Conservation (phyloP, 2,113 vertebrate genomes). For the Poeciliopsis turrubarensis region DNA sequence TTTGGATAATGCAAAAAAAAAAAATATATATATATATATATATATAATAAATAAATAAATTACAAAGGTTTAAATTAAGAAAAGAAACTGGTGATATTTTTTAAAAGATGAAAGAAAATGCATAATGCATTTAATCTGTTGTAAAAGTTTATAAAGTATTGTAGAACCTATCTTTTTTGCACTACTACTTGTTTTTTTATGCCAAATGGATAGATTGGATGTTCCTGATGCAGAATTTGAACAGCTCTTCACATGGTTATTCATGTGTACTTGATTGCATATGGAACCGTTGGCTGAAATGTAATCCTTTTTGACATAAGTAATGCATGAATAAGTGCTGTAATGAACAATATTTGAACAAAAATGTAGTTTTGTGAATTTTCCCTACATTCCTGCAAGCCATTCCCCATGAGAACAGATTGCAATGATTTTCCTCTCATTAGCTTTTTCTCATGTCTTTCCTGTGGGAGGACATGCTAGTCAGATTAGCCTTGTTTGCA, state of each 20-base stretch:
- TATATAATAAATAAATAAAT: no score
- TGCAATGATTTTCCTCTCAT: constrained; percentile 48
- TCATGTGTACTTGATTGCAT: constrained; percentile 27
- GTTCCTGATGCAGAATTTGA: constrained; percentile 14
- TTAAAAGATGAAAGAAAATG: constrained; percentile 23
- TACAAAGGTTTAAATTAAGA: constrained; percentile 6
- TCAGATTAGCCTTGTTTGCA: constrained; percentile 64
- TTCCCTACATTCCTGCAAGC: constrained; percentile 14
- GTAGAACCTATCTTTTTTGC: constrained; percentile 2
- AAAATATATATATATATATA: no score
- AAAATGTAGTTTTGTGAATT: constrained; percentile 20
- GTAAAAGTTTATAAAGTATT: constrained; percentile 4
- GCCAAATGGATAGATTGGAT: constrained; percentile 9
- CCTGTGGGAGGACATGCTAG: constrained; percentile 53
- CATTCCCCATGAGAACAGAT: constrained; percentile 26
- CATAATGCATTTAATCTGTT: constrained; percentile 15
- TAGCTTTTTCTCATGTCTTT: constrained; percentile 47
- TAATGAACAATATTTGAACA: constrained; percentile 39
- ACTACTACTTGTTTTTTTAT: constrained; percentile 3
- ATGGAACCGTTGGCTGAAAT: constrained; percentile 19
- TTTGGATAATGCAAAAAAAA: constrained; percentile 16
- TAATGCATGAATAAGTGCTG: constrained; percentile 14
- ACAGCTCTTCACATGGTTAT: constrained; percentile 11
- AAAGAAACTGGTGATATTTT: constrained; percentile 6
- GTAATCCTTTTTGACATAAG: constrained; percentile 29